Conservation (phyloP, 30 jellyfish, hydroid and myxozoan genomes). For the Aurelia aurita region DNA sequence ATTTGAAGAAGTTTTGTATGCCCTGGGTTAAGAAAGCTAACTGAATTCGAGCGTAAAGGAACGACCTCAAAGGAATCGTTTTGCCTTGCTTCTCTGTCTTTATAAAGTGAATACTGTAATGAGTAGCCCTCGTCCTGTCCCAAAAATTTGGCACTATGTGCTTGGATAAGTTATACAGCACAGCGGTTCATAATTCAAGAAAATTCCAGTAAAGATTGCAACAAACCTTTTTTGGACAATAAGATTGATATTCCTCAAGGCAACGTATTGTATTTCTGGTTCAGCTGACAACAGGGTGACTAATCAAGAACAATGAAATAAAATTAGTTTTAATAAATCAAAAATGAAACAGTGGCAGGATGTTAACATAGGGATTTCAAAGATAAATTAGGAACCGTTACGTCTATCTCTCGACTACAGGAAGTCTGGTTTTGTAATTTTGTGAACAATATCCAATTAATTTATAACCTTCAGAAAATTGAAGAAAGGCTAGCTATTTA, state of each 20-base stretch:
- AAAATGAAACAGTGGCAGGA: neutral
- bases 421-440: neutral
- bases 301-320: conserved; percentile 1
- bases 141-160: no score
- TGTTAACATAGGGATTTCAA: neutral
- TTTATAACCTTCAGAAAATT: no score
- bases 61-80: no score
- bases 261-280: conserved; percentile 99
- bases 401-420: neutral
- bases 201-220: neutral
- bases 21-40: no score
- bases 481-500: no score
- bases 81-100: no score
- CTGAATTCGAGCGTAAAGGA: no score
- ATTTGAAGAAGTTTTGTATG: no score
- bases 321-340: neutral
- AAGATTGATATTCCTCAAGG: conserved; percentile 95
- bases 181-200: neutral
- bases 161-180: no score
- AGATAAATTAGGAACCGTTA: neutral
- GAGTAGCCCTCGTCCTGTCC: no score
- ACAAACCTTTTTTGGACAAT: conserved; percentile 95
- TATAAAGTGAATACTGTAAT: no score
- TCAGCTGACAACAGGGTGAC: conserved; percentile 97
- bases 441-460: neutral